Percentiles rank a stretch among this genome's conserved stretches.
phyloP scores from a whole-genome alignment of 2,797 vertebrate genomes.

The Falco biarmicus region DNA sequence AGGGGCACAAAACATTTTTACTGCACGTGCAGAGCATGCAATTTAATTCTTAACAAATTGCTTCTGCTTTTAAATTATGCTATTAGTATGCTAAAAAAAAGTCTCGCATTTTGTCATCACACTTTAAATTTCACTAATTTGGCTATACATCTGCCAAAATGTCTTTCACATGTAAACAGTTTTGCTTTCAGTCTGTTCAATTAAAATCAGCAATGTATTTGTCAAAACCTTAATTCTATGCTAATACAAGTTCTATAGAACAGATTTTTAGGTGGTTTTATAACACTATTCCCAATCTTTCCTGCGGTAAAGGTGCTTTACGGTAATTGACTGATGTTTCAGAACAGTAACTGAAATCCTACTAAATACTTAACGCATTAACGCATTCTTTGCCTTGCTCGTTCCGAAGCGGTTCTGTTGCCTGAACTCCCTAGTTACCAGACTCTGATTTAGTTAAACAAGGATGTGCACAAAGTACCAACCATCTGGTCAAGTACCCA shows the following conservation, averaged over 20 bases:
- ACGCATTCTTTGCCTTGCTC: background rate
- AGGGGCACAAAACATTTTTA: background rate
- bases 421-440: too few relatives aligned
- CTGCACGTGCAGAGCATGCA: background rate
- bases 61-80: constrained; percentile 21
- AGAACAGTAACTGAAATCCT: background rate
- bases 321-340: background rate
- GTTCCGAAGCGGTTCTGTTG: background rate
- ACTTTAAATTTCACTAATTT: constrained; percentile 31
- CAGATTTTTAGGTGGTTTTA: background rate
- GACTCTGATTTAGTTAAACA: too few relatives aligned
- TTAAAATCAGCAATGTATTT: constrained; percentile 34
- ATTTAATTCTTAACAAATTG: constrained; percentile 17
- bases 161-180: background rate
- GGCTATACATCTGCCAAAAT: constrained; percentile 2
- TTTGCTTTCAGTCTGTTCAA: constrained; percentile 42
- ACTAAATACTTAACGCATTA: background rate
- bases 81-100: constrained; percentile 21
- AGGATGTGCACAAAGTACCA: too few relatives aligned
- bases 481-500: too few relatives aligned
- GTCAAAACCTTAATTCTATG: constrained; percentile 14
- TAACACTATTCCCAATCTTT: background rate
- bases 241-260: background rate
- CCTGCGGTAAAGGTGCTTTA: background rate
- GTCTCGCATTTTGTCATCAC: constrained; percentile 9